phyloP scores from a whole-genome alignment of 35 echinoderm and acorn worm species.

The Heliocidaris erythrogramma region DNA sequence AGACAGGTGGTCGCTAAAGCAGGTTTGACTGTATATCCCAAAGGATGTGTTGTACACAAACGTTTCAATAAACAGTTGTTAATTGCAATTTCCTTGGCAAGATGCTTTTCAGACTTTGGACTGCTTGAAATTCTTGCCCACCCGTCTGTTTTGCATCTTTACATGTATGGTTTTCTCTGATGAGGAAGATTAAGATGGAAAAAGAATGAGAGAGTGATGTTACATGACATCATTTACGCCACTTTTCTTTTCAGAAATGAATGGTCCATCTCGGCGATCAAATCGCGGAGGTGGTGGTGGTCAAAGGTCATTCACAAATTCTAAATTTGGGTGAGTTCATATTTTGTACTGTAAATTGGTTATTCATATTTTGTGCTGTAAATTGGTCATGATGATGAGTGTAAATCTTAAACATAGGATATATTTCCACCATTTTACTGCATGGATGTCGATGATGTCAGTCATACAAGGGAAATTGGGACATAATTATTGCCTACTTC shows the following conservation, averaged over 20 bases:
- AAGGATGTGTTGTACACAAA: no score
- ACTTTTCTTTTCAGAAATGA: slow-evolving; percentile 68
- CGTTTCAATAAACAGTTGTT: no score
- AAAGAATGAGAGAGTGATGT: not conserved
- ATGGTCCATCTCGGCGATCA: slow-evolving; percentile 70
- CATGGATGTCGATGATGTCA: no score
- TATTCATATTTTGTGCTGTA: no score
- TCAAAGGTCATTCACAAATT: slow-evolving; percentile 82
- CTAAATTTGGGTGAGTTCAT: slow-evolving; percentile 83
- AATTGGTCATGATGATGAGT: no score
- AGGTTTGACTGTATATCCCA: no score
- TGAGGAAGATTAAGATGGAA: not conserved
- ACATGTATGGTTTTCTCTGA: not conserved
- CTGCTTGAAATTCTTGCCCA: not conserved
- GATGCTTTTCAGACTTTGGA: not conserved
- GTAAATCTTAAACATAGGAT: no score
- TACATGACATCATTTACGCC: not conserved
- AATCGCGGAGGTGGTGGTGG: slow-evolving; percentile 53
- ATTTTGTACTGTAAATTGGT: no score
- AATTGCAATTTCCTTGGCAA: not conserved
- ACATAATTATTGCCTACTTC: no score
- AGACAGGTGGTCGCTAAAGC: no score
- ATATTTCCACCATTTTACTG: no score
- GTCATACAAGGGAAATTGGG: no score
- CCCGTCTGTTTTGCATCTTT: not conserved